Base-by-base conservation (phyloP, 2,797 vertebrate species). In the Trematomus bernacchii region DNA sequence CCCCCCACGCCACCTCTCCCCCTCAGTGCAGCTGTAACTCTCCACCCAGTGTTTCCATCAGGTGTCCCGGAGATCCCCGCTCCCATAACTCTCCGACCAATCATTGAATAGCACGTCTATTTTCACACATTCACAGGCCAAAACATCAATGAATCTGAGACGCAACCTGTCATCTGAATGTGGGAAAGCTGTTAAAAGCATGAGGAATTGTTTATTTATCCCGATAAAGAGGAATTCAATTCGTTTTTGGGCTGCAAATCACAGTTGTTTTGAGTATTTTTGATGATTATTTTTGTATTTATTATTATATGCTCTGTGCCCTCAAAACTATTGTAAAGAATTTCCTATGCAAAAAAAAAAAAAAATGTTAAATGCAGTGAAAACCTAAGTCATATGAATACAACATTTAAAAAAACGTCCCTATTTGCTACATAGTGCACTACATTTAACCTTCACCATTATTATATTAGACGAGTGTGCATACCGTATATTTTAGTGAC, bases 41-140 rank as follows among this genome's bases (percentile, higher is more conserved):
- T 82, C 77, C 74, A 87, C 85, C 72, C 81, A 51, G 44, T 74
- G 82, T 86, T 90, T 91, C 87, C 92, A 90, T 82, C 88, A 88
- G 85, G 77, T 88, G 85, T 83, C 74, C 68, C 43, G 80, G 90
- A 89, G 83, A 83, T 79, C 78, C 88, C 89, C 82, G 10, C 6
- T 10, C 10, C 83, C 69, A 79, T 18, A 66, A 62, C 70, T 27
- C 44, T 7, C 53, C 7, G 1, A 55, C 86, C 84, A 88, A 74
- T 80, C 43, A 77, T 19, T 3, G 3, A 67, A 74, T 1, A 30
- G 53, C 87, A 89, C 73, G 48, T 30, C 73, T 58, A 21, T 71
- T 57, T 53, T 37, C 46, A 80, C 54, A 51, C 65, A 4, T 23
- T 66, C 63, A 19, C 48, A 2, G 19, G 44, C 27, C 21, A 27